A percentile compares a stretch with the other conserved stretches of the same genome.
Evolutionary conservation across 2,888 invertebrate species (phyloP).

Genomic region (Ceramica pisi): DNA sequence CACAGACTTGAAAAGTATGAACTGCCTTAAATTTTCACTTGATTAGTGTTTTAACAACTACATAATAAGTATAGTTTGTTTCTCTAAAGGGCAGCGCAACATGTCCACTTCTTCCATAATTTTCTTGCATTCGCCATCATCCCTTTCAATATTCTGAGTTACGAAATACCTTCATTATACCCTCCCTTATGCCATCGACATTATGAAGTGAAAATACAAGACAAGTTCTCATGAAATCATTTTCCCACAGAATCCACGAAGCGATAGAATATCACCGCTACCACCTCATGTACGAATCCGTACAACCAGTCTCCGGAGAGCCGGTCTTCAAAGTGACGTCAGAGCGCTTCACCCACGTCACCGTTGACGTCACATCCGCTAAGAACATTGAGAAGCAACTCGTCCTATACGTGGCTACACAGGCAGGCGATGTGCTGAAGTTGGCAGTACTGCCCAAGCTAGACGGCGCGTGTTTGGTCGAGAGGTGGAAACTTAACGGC

Average conservation of each 20-base stretch:
- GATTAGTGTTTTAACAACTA: too few relatives aligned
- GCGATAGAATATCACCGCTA: constrained; percentile 93
- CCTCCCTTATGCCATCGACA: too few relatives aligned
- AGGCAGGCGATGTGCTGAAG: constrained; percentile 94
- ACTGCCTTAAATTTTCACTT: too few relatives aligned
- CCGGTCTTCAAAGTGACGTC: constrained; percentile 94
- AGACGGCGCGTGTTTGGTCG: constrained; percentile 95
- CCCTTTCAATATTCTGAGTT: too few relatives aligned
- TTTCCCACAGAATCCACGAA: constrained; percentile 82
- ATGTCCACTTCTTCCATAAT: too few relatives aligned
- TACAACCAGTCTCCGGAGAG: constrained; percentile 93
- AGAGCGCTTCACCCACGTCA: constrained; percentile 94
- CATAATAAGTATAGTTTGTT: too few relatives aligned
- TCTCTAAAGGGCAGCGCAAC: too few relatives aligned
- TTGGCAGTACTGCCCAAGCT: constrained; percentile 93
- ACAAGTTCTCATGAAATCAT: too few relatives aligned
- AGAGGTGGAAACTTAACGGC: constrained; percentile 94
- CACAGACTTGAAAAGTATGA: too few relatives aligned
- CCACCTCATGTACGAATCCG: constrained; percentile 96
- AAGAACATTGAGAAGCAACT: constrained; percentile 93
- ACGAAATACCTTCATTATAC: too few relatives aligned
- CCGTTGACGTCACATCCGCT: constrained; percentile 95
- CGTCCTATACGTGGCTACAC: constrained; percentile 95
- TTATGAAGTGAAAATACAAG: background rate
- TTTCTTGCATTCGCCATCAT: too few relatives aligned